Evolutionary conservation across 2,888 invertebrate genomes (phyloP).

Genomic region (Fragum fragum): DNA sequence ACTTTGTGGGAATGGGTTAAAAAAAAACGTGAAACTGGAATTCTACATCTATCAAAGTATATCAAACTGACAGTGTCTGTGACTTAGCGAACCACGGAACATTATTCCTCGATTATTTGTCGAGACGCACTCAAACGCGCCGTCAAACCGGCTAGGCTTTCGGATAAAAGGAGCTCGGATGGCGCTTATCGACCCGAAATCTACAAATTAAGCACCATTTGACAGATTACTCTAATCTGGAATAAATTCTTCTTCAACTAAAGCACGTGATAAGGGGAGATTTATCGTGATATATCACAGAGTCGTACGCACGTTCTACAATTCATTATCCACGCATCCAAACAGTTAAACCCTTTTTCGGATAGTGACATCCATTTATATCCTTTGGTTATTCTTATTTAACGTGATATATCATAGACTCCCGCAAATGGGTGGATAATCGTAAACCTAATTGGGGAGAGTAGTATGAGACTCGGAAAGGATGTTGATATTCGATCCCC

Average conservation of each 20-base stretch:
- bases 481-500: too few species aligned
- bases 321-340: slow-evolving; percentile 14
- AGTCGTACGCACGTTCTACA: slow-evolving; percentile 13
- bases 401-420: too few species aligned
- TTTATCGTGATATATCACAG: slow-evolving; percentile 50
- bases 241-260: slow-evolving; percentile 54
- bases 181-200: slow-evolving; percentile 37
- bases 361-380: too few species aligned
- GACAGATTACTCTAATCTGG: slow-evolving; percentile 56
- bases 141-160: slow-evolving; percentile 18
- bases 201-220: slow-evolving; percentile 62
- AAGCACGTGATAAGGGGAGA: slow-evolving; percentile 44
- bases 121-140: slow-evolving; percentile 27
- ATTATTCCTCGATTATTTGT: slow-evolving; percentile 19
- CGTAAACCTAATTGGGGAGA: too few species aligned
- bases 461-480: too few species aligned
- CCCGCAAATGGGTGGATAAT: too few species aligned
- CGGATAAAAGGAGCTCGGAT: slow-evolving; percentile 38
- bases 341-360: background rate
- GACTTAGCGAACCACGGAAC: slow-evolving; percentile 9
- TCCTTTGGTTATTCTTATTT: too few species aligned
- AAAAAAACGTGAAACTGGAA: background rate
- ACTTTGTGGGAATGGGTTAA: too few species aligned
- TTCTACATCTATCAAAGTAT: background rate
- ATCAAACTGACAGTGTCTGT: background rate